These are phyloP conservation scores for Octomys mimax DNA, from an alignment of 2,797 vertebrate genomes.

Conservation along the genomic window DNA sequence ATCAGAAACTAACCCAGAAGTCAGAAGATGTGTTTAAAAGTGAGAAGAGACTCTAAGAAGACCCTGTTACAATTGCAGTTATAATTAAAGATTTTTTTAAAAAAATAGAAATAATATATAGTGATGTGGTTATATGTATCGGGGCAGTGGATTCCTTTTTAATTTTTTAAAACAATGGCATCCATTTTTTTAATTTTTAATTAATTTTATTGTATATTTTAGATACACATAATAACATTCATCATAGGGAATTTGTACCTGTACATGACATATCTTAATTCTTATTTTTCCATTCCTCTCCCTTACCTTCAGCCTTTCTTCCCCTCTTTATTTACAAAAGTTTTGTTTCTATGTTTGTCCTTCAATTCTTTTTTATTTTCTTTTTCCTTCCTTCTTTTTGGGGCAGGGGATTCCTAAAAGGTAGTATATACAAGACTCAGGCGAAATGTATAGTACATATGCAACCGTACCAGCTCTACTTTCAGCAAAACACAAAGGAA, in stretches of 20 bases:
- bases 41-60: neutral
- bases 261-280: neutral
- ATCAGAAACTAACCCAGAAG: neutral
- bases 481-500: constrained; percentile 29
- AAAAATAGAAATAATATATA: neutral
- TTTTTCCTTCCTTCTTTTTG: neutral
- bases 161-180: neutral
- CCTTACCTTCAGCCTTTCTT: neutral
- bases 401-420: neutral
- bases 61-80: constrained; percentile 12
- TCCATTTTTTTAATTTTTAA: neutral
- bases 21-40: constrained; percentile 7
- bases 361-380: neutral
- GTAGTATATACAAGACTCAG: neutral
- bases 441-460: neutral
- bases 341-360: neutral
- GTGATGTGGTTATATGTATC: neutral
- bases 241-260: neutral
- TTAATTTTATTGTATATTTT: neutral
- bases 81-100: neutral
- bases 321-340: neutral
- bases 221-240: neutral
- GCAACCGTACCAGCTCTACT: neutral
- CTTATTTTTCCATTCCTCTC: neutral
- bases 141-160: neutral